These are phyloP conservation scores for Thinocorus orbignyianus DNA, from an alignment of 2,113 vertebrate genomes.

Conservation along the genomic window DNA sequence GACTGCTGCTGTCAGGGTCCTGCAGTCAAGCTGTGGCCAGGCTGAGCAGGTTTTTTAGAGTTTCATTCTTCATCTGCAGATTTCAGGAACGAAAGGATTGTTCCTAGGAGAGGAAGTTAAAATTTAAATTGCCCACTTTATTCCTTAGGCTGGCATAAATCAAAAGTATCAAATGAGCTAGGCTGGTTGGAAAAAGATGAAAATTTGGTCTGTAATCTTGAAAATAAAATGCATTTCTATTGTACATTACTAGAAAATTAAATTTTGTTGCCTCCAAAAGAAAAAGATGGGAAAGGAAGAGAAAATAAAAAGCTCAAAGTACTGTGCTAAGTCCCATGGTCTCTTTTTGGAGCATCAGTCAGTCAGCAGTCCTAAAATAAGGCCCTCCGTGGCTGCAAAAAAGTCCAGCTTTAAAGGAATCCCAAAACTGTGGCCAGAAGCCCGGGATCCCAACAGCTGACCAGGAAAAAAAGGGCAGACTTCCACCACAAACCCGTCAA, in stretches of 20 bases:
- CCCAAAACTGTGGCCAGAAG: neutral
- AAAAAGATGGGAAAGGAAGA: neutral
- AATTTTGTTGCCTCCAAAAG: constrained; percentile 11
- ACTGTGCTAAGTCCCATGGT: neutral
- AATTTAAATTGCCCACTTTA: constrained; percentile 52
- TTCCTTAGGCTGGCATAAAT: constrained; percentile 38
- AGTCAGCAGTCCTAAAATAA: neutral
- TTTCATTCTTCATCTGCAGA: constrained; percentile 56
- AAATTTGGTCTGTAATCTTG: constrained; percentile 7
- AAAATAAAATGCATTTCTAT: constrained; percentile 17
- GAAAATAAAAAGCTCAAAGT: neutral
- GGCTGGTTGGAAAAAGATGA: neutral
- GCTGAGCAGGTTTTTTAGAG: constrained; percentile 37
- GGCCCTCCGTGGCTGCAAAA: neutral
- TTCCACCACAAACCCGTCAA: constrained; percentile 9
- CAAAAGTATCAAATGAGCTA: constrained; percentile 29
- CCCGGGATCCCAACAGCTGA: neutral
- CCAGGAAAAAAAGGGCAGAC: neutral
- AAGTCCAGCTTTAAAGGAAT: neutral
- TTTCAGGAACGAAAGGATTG: constrained; percentile 26
- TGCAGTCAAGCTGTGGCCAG: neutral
- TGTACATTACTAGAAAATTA: constrained; percentile 15
- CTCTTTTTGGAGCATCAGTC: neutral
- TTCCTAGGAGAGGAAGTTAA: constrained; percentile 60
- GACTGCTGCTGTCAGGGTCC: constrained; percentile 26